Evolutionary conservation across 2,113 vertebrate species (phyloP).

Genomic region (Aegotheles bennettii): DNA sequence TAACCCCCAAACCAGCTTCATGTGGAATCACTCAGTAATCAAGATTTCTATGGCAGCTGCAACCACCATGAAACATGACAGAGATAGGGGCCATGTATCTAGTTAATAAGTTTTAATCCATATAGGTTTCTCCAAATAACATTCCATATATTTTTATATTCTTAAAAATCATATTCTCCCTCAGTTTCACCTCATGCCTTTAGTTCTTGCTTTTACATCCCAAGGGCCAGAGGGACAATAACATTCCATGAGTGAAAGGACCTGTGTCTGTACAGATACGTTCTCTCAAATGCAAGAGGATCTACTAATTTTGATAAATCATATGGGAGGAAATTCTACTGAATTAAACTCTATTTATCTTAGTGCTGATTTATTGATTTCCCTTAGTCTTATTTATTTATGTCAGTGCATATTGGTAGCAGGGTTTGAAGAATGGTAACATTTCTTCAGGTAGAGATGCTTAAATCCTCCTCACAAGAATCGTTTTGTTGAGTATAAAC

Average conservation of each 20-base stretch:
- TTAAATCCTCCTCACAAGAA: neutral
- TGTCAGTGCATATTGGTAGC: neutral
- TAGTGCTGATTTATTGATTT: neutral
- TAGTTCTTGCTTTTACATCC: neutral
- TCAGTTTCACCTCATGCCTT: neutral
- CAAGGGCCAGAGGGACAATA: neutral
- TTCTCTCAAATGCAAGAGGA: neutral
- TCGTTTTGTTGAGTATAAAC: accelerated
- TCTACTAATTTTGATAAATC: neutral
- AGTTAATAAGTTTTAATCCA: neutral
- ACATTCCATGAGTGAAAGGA: neutral
- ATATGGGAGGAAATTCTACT: neutral
- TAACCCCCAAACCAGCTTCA: neutral
- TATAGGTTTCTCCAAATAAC: neutral
- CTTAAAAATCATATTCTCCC: neutral
- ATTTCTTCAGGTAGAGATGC: neutral
- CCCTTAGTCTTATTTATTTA: neutral
- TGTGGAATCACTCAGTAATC: neutral
- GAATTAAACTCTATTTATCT: neutral
- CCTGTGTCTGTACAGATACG: neutral
- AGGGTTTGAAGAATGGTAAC: neutral
- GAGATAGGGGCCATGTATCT: neutral
- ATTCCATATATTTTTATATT: neutral
- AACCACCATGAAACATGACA: neutral
- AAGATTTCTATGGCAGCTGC: neutral